These are phyloP conservation scores for Vulpes lagopus DNA, from an alignment of 2,113 vertebrate species.

Conservation along the genomic window DNA sequence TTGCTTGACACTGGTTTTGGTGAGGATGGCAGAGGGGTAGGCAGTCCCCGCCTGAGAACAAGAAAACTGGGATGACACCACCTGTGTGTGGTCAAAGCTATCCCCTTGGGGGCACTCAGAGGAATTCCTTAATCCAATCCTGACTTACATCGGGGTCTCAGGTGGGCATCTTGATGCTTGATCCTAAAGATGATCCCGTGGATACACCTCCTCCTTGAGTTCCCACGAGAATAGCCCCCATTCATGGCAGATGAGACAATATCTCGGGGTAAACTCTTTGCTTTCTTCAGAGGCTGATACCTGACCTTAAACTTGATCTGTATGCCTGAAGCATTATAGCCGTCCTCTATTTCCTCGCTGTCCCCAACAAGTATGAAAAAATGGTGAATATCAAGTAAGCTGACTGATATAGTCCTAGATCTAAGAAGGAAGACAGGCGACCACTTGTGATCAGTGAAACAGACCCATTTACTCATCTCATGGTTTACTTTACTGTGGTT, in stretches of 20 bases:
- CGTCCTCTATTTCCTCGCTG: not conserved
- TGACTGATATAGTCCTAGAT: not conserved
- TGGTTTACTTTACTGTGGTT: not conserved
- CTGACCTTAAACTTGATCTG: not conserved
- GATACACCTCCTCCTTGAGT: not conserved
- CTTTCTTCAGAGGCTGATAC: not conserved
- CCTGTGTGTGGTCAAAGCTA: not conserved
- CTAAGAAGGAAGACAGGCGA: not conserved
- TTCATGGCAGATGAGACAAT: too few species aligned
- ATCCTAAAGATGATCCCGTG: not conserved
- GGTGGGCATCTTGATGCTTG: not conserved
- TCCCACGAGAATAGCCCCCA: not conserved
- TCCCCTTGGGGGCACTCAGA: not conserved
- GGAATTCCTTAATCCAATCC: not conserved
- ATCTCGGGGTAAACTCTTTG: accelerated
- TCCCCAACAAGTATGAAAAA: not conserved
- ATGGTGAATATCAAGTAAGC: not conserved
- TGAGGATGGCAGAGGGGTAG: accelerated
- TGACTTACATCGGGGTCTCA: not conserved
- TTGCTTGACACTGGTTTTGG: too few species aligned
- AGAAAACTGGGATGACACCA: too few species aligned
- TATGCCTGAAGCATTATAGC: not conserved
- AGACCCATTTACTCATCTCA: not conserved
- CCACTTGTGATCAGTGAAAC: not conserved
- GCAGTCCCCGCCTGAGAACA: not conserved